Conservation (phyloP, 2,113 vertebrate species). For the Psilopogon haemacephalus region DNA sequence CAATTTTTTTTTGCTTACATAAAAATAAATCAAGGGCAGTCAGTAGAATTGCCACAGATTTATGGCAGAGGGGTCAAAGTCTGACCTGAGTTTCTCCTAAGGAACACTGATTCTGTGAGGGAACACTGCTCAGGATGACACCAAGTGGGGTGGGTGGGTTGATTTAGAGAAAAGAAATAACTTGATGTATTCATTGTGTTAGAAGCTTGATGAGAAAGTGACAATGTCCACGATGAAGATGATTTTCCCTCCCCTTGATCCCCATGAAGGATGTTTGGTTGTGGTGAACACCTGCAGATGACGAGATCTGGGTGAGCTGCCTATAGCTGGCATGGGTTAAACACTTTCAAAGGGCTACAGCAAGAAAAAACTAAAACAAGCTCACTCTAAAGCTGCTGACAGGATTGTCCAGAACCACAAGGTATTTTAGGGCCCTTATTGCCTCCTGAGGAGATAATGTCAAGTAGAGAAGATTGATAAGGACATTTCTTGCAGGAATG, state of each 20-base stretch:
- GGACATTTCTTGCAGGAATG: neutral
- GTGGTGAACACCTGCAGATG: neutral
- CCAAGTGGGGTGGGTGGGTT: too few species aligned
- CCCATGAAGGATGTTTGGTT: neutral
- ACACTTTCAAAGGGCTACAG: neutral
- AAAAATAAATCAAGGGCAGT: neutral
- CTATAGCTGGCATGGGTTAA: neutral
- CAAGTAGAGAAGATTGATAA: slow-evolving; percentile 16
- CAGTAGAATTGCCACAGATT: neutral
- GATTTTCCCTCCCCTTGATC: neutral
- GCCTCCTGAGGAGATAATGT: neutral
- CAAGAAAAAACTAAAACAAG: neutral
- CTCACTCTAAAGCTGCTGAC: neutral
- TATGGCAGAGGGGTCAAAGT: neutral
- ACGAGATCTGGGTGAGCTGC: neutral
- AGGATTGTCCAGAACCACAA: neutral
- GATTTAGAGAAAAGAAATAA: neutral
- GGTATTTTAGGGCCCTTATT: slow-evolving; percentile 26
- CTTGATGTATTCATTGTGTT: neutral
- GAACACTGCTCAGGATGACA: too few species aligned
- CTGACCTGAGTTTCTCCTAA: neutral
- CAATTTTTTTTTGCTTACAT: neutral
- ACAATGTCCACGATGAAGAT: neutral
- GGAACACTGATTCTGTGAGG: neutral
- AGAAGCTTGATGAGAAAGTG: neutral